A percentile compares a stretch with the other conserved stretches of the same genome.
phyloP scores from a whole-genome alignment of 2,888 invertebrate genomes.

The Pocota personata region DNA sequence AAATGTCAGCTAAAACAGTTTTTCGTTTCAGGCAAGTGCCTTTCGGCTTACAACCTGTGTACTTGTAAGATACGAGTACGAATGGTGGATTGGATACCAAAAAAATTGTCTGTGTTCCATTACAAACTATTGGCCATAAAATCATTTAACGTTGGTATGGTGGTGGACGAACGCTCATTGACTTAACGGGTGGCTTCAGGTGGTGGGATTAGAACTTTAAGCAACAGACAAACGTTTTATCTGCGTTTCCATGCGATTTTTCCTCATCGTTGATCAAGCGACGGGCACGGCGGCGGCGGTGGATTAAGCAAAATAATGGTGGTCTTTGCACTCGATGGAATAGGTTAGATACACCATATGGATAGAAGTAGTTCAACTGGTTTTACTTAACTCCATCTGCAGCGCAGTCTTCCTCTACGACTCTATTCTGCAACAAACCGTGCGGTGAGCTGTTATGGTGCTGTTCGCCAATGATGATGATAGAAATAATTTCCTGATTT shows the following conservation, averaged over 20 bases:
- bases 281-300: not conserved
- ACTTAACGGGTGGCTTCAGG: slow-evolving; percentile 43
- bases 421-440: slow-evolving; percentile 35
- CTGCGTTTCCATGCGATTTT: not conserved
- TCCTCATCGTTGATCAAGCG: not conserved
- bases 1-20: slow-evolving; percentile 44
- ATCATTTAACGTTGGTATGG: not conserved
- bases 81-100: slow-evolving; percentile 9
- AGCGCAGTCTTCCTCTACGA: slow-evolving; percentile 17
- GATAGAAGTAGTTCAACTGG: slow-evolving; percentile 67
- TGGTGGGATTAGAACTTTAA: slow-evolving; percentile 51
- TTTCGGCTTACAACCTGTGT: slow-evolving; percentile 13
- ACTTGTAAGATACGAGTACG: slow-evolving; percentile 12
- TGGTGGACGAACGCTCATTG: slow-evolving; percentile 7
- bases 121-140: slow-evolving; percentile 12
- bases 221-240: not conserved
- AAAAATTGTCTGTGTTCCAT: slow-evolving; percentile 26
- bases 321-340: slow-evolving; percentile 23
- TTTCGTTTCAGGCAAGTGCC: slow-evolving; percentile 20
- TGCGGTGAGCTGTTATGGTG: slow-evolving; percentile 44
- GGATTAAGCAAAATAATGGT: slow-evolving; percentile 17
- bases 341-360: slow-evolving; percentile 3
- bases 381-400: slow-evolving; percentile 45
- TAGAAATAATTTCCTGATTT: slow-evolving; percentile 65
- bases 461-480: slow-evolving; percentile 49